A percentile compares a stretch with the other conserved stretches of the same genome.
Evolutionary conservation across 2,797 vertebrate genomes (phyloP).

Genomic region (Onychomys leucogaster): DNA sequence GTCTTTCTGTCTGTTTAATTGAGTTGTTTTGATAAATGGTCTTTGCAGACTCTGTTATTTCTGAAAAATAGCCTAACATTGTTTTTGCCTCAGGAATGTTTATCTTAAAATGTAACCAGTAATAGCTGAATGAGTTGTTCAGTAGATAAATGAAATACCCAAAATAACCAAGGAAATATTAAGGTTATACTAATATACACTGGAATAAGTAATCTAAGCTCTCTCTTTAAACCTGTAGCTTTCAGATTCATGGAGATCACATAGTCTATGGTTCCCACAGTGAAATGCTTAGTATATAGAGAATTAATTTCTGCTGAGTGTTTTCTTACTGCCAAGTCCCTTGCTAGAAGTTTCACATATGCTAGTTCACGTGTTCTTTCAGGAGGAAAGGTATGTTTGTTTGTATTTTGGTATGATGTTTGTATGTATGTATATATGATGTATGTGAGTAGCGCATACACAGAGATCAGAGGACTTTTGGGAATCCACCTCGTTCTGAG

Average conservation of each 20-base stretch:
- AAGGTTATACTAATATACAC: slow-evolving; percentile 66
- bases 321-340: not conserved
- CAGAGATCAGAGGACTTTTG: not conserved
- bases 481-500: not conserved
- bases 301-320: not conserved
- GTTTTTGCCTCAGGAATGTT: slow-evolving; percentile 76
- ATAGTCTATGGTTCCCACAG: not conserved
- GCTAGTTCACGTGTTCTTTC: not conserved
- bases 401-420: not conserved
- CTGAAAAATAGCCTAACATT: slow-evolving; percentile 79
- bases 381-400: not conserved
- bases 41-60: slow-evolving; percentile 75
- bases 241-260: not conserved
- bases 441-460: not conserved
- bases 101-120: slow-evolving; percentile 80
- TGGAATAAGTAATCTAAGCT: slow-evolving; percentile 69
- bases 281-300: slow-evolving; percentile 3
- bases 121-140: slow-evolving; percentile 77
- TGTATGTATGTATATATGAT: not conserved
- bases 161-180: slow-evolving; percentile 78
- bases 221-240: slow-evolving; percentile 64
- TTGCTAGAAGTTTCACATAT: slow-evolving; percentile 25
- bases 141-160: slow-evolving; percentile 76
- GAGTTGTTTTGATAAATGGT: slow-evolving; percentile 76
- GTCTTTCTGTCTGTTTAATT: not conserved